phyloP scores from a whole-genome alignment of 2,888 invertebrate species.

The Clanis bilineata region DNA sequence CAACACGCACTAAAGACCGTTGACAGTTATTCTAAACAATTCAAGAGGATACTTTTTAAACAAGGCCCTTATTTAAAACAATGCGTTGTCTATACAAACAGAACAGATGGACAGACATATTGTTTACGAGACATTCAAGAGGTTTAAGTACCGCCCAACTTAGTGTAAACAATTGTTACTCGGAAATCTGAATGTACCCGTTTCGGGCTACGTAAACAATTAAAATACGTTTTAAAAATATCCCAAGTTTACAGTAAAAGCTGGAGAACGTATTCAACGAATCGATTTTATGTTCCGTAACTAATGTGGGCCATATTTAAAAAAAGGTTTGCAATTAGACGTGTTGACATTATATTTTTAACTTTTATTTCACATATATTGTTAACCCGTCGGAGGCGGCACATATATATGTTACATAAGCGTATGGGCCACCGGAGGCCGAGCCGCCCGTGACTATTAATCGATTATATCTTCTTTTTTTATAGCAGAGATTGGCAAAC shows the following conservation, averaged over 20 bases:
- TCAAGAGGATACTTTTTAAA: not conserved
- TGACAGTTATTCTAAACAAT: not conserved
- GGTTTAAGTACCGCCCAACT: not conserved
- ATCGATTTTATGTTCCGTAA: not conserved
- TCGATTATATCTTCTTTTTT: too few species aligned
- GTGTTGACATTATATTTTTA: too few species aligned
- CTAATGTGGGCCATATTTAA: not conserved
- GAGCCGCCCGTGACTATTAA: too few species aligned
- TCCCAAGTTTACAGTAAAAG: not conserved
- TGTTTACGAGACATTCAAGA: not conserved
- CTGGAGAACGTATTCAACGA: not conserved
- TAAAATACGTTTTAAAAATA: not conserved
- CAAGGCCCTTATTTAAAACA: not conserved
- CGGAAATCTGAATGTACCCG: not conserved
- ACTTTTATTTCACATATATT: too few species aligned
- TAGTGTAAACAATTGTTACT: constrained; percentile 9
- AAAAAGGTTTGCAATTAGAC: too few species aligned
- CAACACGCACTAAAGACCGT: not conserved
- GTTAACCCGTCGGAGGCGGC: too few species aligned
- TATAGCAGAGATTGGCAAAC: too few species aligned
- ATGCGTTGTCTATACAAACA: not conserved
- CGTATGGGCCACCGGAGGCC: too few species aligned
- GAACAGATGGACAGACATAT: not conserved
- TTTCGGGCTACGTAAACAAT: constrained; percentile 1
- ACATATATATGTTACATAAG: too few species aligned